Percentiles rank a stretch among this genome's conserved stretches.
These are phyloP conservation scores for Drosophila kepulauana DNA, from an alignment of 1,140 invertebrate genomes.

Conservation along the genomic window DNA sequence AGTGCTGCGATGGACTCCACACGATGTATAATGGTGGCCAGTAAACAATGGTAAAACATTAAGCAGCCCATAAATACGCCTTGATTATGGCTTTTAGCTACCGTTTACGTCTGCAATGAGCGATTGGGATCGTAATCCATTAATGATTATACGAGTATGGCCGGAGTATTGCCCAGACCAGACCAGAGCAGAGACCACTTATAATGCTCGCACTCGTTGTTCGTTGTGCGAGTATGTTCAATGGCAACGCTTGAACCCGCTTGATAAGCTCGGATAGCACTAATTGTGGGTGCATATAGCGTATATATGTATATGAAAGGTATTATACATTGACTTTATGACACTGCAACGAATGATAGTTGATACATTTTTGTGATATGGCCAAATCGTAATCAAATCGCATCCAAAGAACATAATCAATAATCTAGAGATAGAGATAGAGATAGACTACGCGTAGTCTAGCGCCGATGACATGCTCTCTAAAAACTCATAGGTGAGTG, in stretches of 20 bases:
- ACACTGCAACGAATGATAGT: not conserved
- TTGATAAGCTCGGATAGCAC: constrained; percentile 45
- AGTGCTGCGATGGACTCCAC: constrained; percentile 15
- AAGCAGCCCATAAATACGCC: constrained; percentile 62
- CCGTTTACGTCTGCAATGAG: constrained; percentile 51
- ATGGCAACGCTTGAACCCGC: constrained; percentile 24
- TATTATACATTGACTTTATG: constrained; percentile 28
- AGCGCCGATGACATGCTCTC: not conserved
- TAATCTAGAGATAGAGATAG: constrained; percentile 3
- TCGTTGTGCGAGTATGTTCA: no score
- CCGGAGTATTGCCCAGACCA: constrained; percentile 18
- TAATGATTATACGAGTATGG: constrained; percentile 62
- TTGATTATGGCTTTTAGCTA: constrained; percentile 79
- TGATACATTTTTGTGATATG: not conserved
- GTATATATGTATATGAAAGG: constrained; percentile 1
- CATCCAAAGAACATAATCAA: constrained; percentile 13
- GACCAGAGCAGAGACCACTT: not conserved
- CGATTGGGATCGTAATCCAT: constrained; percentile 77
- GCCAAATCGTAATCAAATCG: not conserved
- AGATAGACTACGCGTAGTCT: not conserved
- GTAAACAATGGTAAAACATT: constrained; percentile 49
- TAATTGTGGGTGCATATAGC: constrained; percentile 21
- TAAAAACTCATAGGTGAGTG: not conserved
- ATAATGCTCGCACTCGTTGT: constrained; percentile 19
- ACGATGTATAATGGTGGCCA: constrained; percentile 20